Percentiles rank a stretch among this genome's conserved stretches.
phyloP scores from a whole-genome alignment of 2,797 vertebrate genomes.

The Brachymystax lenok region DNA sequence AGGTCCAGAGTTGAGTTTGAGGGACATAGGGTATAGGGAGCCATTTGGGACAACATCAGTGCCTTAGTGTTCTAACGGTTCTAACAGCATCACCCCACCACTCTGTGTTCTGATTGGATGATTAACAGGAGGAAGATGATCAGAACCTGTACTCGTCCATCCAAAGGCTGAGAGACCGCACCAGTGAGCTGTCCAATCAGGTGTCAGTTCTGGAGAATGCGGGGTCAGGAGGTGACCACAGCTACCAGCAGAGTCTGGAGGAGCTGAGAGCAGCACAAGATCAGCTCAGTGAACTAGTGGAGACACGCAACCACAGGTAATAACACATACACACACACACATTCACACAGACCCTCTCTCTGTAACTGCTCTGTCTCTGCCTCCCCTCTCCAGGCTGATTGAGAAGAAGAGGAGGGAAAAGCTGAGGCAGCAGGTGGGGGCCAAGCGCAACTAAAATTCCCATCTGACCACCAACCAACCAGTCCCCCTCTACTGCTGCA shows the following conservation, averaged over 20 bases:
- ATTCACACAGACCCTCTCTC: background rate
- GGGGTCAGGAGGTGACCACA: constrained; percentile 74
- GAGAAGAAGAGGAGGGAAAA: constrained; percentile 87
- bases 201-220: constrained; percentile 81
- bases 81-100: background rate
- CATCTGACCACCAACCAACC: background rate
- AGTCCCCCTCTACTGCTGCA: background rate
- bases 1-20: too few species aligned
- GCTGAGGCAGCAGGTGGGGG: constrained; percentile 76
- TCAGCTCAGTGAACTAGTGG: constrained; percentile 83
- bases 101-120: accelerated
- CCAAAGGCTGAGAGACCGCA: constrained; percentile 83
- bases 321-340: background rate
- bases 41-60: background rate
- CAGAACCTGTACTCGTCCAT: constrained; percentile 88
- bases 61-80: background rate
- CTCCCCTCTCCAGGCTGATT: constrained; percentile 69
- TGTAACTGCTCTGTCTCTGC: background rate
- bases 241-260: constrained; percentile 85
- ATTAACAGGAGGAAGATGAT: constrained; percentile 83
- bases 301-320: constrained; percentile 85
- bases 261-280: constrained; percentile 83
- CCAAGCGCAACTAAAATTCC: constrained; percentile 78
- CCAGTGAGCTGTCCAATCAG: constrained; percentile 82
- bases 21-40: background rate